Conservation (phyloP, 2,797 vertebrate species). For the Peromyscus nudipes region DNA sequence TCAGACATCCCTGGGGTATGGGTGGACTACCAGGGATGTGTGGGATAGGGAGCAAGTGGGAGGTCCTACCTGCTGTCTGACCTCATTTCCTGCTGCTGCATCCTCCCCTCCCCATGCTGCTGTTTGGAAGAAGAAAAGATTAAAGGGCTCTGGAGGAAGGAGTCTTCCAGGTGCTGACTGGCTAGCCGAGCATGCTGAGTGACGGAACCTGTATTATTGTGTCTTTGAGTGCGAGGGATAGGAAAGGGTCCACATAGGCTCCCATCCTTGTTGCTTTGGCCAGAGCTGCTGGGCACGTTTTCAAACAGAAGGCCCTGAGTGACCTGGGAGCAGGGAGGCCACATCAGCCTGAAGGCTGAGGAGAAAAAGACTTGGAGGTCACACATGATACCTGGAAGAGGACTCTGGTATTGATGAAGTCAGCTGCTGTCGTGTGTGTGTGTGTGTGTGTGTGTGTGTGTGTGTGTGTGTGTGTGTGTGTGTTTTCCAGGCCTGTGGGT, state of each 20-base stretch:
- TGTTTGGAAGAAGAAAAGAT: background rate
- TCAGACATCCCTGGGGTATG: background rate
- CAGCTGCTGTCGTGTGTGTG: background rate
- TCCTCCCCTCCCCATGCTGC: background rate
- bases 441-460: accelerated
- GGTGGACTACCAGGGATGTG: background rate
- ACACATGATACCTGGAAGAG: background rate
- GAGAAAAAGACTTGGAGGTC: background rate
- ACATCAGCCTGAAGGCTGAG: background rate
- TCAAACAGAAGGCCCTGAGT: background rate
- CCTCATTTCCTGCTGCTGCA: background rate
- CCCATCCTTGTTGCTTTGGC: background rate
- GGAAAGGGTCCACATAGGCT: background rate
- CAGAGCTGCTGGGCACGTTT: background rate
- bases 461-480: background rate
- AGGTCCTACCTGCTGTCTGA: background rate
- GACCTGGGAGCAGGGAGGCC: background rate
- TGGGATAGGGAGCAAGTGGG: background rate
- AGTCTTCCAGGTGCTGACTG: background rate
- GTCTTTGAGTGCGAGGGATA: background rate
- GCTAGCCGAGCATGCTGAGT: background rate
- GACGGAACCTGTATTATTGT: background rate
- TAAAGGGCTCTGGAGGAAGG: background rate
- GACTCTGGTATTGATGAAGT: background rate
- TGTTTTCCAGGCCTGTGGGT: background rate